Conservation (phyloP, 2,888 invertebrate species). For the Drosophila anomalipes region DNA sequence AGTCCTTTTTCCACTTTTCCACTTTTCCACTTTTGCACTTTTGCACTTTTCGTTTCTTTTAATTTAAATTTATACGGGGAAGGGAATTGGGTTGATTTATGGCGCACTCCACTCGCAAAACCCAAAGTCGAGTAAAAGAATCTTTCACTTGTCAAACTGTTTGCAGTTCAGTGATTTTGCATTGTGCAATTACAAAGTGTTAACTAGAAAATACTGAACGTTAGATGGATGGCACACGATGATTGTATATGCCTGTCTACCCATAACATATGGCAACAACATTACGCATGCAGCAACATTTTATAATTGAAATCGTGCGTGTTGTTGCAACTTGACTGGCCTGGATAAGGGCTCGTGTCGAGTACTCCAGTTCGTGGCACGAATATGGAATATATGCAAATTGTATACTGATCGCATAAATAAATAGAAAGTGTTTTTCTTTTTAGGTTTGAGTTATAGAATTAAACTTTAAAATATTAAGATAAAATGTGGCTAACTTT, state of each 20-base stretch:
- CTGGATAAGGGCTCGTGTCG: neutral
- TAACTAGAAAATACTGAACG: constrained; percentile 74
- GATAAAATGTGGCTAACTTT: neutral
- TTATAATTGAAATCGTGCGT: constrained; percentile 11
- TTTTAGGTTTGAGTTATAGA: neutral
- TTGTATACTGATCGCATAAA: neutral
- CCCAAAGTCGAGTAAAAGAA: constrained; percentile 15
- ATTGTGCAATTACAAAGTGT: constrained; percentile 81
- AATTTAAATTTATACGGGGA: constrained; percentile 73
- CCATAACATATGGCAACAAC: constrained; percentile 48
- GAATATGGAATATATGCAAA: neutral
- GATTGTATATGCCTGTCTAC: neutral
- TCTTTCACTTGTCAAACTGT: constrained; percentile 71
- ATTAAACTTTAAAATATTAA: neutral
- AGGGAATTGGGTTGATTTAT: constrained; percentile 66
- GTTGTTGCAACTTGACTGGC: neutral
- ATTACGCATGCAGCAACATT: constrained; percentile 30
- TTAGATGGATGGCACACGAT: constrained; percentile 19
- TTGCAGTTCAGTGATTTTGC: constrained; percentile 78
- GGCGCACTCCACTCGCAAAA: constrained; percentile 37
- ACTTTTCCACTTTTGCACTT: constrained; percentile 6
- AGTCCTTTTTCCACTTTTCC: constrained; percentile 24
- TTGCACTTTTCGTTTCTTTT: constrained; percentile 47
- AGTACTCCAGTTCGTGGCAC: neutral
- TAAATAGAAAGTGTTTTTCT: neutral